phyloP scores from a whole-genome alignment of 92 coral and sea anemone genomes.

The Paragorgia papillata region DNA sequence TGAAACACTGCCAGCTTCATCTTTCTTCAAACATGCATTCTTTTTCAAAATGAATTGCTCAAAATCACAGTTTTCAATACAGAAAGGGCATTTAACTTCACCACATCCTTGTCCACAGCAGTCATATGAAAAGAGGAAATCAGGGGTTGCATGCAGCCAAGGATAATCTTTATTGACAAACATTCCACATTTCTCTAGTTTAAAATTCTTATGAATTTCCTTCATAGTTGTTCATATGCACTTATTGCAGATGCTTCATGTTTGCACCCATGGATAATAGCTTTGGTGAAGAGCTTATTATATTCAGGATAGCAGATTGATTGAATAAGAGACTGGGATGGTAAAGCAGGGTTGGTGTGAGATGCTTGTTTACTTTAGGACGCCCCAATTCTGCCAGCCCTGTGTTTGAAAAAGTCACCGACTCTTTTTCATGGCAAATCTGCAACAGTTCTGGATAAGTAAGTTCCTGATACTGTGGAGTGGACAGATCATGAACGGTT shows the following conservation, averaged over 20 bases:
- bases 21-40: conserved; percentile 43
- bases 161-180: no score
- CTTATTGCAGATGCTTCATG: conserved; percentile 52
- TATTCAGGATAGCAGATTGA: conserved; percentile 49
- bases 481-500: not conserved
- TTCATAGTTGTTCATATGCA: conserved; percentile 56
- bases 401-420: conserved; percentile 41
- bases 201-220: conserved; percentile 46
- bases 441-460: not conserved
- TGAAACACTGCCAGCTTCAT: conserved; percentile 12
- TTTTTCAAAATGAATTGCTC: conserved; percentile 15
- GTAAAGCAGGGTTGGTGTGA: conserved; percentile 38
- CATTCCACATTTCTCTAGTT: conserved; percentile 17
- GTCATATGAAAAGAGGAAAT: no score
- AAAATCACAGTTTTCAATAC: conserved; percentile 28
- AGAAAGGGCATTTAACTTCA: not conserved
- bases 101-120: no score
- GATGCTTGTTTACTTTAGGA: conserved; percentile 46
- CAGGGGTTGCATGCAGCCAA: no score
- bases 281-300: conserved; percentile 35
- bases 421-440: conserved; percentile 5
- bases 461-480: not conserved
- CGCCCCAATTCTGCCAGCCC: conserved; percentile 62
- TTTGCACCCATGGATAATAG: conserved; percentile 46
- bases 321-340: conserved; percentile 57